Evolutionary conservation across 2,888 invertebrate genomes (phyloP).

Genomic region (Aleiodes leptofemur): DNA sequence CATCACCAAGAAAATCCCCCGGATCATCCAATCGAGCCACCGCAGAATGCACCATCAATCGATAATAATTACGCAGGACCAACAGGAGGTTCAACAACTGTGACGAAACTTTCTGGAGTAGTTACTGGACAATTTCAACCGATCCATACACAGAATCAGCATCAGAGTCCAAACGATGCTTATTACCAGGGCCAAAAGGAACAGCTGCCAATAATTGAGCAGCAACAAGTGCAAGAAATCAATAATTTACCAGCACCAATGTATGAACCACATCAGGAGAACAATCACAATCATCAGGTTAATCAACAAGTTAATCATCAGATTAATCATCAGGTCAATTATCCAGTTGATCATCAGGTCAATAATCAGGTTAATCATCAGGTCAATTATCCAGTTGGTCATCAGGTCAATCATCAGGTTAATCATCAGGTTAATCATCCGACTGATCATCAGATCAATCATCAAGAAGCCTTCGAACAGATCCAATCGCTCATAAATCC

Average conservation of each 20-base stretch:
- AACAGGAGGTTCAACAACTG: conserved; percentile 49
- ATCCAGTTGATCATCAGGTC: too few species aligned
- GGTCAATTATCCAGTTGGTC: conserved; percentile 22
- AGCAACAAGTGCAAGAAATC: conserved; percentile 44
- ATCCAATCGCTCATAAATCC: conserved; percentile 49
- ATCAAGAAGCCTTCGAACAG: conserved; percentile 42
- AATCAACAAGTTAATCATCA: conserved; percentile 41
- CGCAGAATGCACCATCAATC: conserved; percentile 54
- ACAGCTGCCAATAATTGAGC: conserved; percentile 36
- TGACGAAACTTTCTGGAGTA: conserved; percentile 53
- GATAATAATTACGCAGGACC: conserved; percentile 63
- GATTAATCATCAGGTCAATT: conserved; percentile 33
- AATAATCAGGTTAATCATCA: not conserved
- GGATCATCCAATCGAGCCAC: not conserved
- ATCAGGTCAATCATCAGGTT: conserved; percentile 41
- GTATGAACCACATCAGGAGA: conserved; percentile 11
- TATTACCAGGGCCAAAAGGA: conserved; percentile 49
- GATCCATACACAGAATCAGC: not conserved
- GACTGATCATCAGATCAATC: conserved; percentile 28
- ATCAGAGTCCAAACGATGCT: conserved; percentile 40
- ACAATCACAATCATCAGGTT: conserved; percentile 25
- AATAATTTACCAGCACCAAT: conserved; percentile 30
- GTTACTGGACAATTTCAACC: conserved; percentile 48
- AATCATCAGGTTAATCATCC: too few species aligned
- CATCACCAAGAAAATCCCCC: conserved; percentile 9